Evolutionary conservation across 2,888 invertebrate species (phyloP).

Genomic region (Meteorus colon): DNA sequence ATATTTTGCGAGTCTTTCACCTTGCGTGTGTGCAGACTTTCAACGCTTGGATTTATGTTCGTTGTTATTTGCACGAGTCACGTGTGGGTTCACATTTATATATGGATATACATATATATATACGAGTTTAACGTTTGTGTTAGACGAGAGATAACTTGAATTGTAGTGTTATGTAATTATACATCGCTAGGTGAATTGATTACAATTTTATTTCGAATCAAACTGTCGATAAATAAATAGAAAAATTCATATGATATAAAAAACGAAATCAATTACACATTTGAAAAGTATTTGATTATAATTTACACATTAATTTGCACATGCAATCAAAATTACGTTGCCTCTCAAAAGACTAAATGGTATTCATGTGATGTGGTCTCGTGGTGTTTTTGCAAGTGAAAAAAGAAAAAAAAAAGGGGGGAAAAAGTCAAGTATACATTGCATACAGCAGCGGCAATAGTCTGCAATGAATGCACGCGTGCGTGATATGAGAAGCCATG

Average conservation of each 20-base stretch:
- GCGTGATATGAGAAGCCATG: slow-evolving; percentile 31
- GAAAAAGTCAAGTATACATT: too few species aligned
- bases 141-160: neutral
- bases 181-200: neutral
- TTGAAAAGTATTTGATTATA: too few species aligned
- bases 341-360: too few species aligned
- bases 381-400: too few species aligned
- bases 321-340: too few species aligned
- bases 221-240: neutral
- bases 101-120: neutral
- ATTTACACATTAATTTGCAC: too few species aligned
- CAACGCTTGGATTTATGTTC: slow-evolving; percentile 27
- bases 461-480: slow-evolving; percentile 16
- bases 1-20: slow-evolving; percentile 22
- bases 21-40: slow-evolving; percentile 19
- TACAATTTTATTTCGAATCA: neutral
- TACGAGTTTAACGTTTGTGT: neutral
- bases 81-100: neutral
- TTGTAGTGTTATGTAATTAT: slow-evolving; percentile 7
- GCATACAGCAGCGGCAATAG: neutral
- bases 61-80: neutral
- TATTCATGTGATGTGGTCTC: too few species aligned
- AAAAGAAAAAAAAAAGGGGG: too few species aligned
- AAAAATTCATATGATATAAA: neutral
- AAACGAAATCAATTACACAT: too few species aligned